Evolutionary conservation across 2,888 invertebrate genomes (phyloP), one percentile per base, ranked within the genome.

Genomic region (Watsonalla binaria): DNA sequence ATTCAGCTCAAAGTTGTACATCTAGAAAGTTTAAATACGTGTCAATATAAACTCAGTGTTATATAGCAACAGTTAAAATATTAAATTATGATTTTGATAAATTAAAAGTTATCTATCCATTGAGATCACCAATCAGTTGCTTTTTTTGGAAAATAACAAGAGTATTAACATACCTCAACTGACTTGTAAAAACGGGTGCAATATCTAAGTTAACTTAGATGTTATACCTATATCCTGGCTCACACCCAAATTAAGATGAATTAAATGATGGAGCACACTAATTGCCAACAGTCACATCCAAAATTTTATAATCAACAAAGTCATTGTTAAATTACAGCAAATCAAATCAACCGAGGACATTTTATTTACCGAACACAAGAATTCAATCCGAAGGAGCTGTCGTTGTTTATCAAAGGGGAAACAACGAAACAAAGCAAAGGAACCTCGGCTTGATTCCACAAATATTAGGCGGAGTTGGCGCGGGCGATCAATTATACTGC

Each of bases 301-400:
- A 42, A 42, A 34, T 34, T 48, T 11, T 35, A 34, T 48, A 48
- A 35, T 34, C 34, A 37, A 49, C 49, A 49, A 49, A 37, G 14
- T 49, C 42, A 42, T 42, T 42, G 51, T 52, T 37, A 54, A 51
- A 46, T 51, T 51, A 14, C 45, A 52, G 51, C 46, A 60, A 59
- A 58, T 59, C 56, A 58, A 60, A 59, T 60, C 53, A 56, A 56
- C 51, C 34, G 54, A 49, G 45, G 46, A 51, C 51, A 52, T 60
- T 62, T 59, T 60, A 55, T 58, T 50, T 58, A 54, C 53, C 58
- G 58, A 70, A 70, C 68, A 64, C 65, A 64, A 59, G 66, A 71
- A 69, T 78, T 73, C 80, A 81, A 79, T 82, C 78, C 80, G 81
- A 84, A 82, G 80, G 76, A 78, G 72, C 63, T 70, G 66, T 66